Percentiles rank a stretch among this genome's conserved stretches.
These are phyloP conservation scores for Oryzias woworae DNA, from an alignment of 2,113 vertebrate species.

Conservation along the genomic window DNA sequence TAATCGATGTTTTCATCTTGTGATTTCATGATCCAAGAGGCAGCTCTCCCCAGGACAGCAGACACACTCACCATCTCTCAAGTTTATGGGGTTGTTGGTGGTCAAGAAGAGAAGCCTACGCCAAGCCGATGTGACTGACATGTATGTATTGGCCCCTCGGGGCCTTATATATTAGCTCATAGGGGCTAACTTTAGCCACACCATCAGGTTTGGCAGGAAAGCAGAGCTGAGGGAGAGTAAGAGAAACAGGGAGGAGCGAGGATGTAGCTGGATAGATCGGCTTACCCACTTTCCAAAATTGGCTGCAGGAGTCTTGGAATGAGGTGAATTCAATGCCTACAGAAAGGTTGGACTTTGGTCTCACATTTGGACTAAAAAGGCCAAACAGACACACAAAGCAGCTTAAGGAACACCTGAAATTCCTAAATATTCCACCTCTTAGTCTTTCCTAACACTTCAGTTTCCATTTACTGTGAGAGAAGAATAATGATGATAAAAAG, in stretches of 20 bases:
- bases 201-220: conserved; percentile 80
- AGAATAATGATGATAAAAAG: conserved; percentile 5
- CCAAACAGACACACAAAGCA: conserved; percentile 32
- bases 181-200: conserved; percentile 78
- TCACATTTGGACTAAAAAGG: conserved; percentile 75
- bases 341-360: conserved; percentile 60
- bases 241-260: conserved; percentile 68
- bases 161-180: conserved; percentile 76
- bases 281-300: conserved; percentile 77
- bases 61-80: conserved; percentile 80
- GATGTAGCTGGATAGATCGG: conserved; percentile 56
- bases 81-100: conserved; percentile 70
- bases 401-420: conserved; percentile 18
- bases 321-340: conserved; percentile 77
- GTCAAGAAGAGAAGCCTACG: conserved; percentile 76
- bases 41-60: conserved; percentile 18
- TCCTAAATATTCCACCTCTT: neutral
- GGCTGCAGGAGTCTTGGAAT: conserved; percentile 75
- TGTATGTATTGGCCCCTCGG: conserved; percentile 50
- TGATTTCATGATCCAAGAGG: conserved; percentile 33
- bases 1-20: conserved; percentile 39
- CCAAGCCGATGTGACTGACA: conserved; percentile 78
- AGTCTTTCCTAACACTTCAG: conserved; percentile 36
- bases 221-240: conserved; percentile 70
- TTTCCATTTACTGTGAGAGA: conserved; percentile 7